Conservation (phyloP, 2,888 invertebrate species). For the Fabriciana adippe region DNA sequence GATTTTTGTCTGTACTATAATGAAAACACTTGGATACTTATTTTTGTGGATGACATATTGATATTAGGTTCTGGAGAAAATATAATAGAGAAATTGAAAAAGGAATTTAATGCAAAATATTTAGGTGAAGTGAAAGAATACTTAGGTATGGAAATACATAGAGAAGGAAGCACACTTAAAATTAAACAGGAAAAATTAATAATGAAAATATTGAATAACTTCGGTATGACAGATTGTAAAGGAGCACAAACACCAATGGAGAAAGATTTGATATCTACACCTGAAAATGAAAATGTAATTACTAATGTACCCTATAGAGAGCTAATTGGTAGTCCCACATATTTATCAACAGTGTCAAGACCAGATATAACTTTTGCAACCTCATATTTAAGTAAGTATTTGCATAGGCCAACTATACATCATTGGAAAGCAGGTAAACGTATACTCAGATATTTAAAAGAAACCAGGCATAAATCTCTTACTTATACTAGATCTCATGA, state of each 20-base stretch:
- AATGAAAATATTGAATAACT: neutral
- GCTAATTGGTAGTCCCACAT: constrained; percentile 5
- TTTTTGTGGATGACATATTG: constrained; percentile 30
- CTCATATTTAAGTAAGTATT: constrained; percentile 7
- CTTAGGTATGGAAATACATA: constrained; percentile 30
- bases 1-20: constrained; percentile 35
- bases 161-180: neutral
- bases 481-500: neutral
- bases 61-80: constrained; percentile 16
- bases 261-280: no score
- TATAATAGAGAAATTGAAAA: constrained; percentile 25
- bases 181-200: neutral
- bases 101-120: constrained; percentile 31
- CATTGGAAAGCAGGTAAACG: constrained; percentile 6
- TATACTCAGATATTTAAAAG: constrained; percentile 11
- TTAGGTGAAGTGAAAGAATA: constrained; percentile 29
- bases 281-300: no score
- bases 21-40: constrained; percentile 5
- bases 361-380: constrained; percentile 17
- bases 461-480: neutral
- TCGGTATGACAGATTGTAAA: no score
- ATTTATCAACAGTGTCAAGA: constrained; percentile 1
- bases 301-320: constrained; percentile 11
- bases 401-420: constrained; percentile 2
- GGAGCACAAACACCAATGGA: no score